These are phyloP conservation scores for Sebastiscus albofasciatus DNA, from an alignment of 2,797 vertebrate species.

Conservation along the genomic window DNA sequence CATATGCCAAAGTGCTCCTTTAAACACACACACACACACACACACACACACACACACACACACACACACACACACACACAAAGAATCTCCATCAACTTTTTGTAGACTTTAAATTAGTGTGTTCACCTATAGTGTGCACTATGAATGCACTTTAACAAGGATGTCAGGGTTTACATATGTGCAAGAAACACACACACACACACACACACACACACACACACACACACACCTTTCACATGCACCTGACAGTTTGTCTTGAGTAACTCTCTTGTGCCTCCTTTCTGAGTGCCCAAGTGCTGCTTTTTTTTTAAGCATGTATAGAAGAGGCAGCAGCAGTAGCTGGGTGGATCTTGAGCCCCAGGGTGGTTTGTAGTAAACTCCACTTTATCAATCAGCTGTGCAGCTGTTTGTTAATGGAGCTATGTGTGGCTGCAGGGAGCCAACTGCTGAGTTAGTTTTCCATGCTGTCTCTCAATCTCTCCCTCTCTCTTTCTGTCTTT, in stretches of 20 bases:
- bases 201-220: slow-evolving; percentile 10
- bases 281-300: background rate
- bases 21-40: slow-evolving; percentile 17
- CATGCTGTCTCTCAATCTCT: slow-evolving; percentile 45
- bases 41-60: slow-evolving; percentile 19
- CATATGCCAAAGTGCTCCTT: slow-evolving; percentile 5
- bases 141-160: background rate
- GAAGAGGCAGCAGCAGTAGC: background rate
- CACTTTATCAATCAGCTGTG: slow-evolving; percentile 27
- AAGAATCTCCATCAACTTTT: background rate
- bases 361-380: background rate
- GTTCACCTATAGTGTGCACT: background rate
- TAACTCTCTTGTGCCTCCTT: slow-evolving; percentile 1
- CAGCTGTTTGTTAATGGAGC: slow-evolving; percentile 35
- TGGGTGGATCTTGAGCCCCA: background rate
- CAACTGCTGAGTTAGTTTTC: slow-evolving; percentile 56
- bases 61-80: slow-evolving; percentile 15
- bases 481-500: slow-evolving; percentile 53
- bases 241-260: slow-evolving; percentile 54
- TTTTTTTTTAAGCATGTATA: background rate
- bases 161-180: background rate
- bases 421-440: slow-evolving; percentile 1
- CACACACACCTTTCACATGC: slow-evolving; percentile 49
- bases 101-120: background rate
- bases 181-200: background rate